These are phyloP conservation scores for Heliocidaris tuberculata DNA, from an alignment of 35 echinoderm and acorn worm genomes.

Conservation along the genomic window DNA sequence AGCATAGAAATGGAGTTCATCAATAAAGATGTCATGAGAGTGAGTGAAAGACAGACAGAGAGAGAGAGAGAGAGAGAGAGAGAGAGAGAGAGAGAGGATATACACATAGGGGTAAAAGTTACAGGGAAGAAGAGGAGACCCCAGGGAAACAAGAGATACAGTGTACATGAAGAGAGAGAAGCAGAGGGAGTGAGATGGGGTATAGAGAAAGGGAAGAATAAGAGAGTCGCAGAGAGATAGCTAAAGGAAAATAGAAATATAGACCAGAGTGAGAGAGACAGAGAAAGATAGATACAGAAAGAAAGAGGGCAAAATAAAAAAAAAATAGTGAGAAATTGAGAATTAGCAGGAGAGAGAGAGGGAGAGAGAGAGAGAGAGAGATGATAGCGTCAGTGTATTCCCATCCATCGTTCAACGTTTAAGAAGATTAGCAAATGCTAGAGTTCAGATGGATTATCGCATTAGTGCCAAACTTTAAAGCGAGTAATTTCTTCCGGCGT, in stretches of 20 bases:
- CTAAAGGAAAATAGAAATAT: too few relatives aligned
- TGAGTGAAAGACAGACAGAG: neutral
- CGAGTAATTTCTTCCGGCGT: slow-evolving; percentile 15
- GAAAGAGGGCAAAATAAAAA: neutral
- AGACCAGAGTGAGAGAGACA: neutral
- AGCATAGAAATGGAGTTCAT: neutral
- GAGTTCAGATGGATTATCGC: slow-evolving; percentile 35
- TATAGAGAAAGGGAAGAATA: too few relatives aligned
- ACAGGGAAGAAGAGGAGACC: neutral
- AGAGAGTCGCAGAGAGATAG: neutral
- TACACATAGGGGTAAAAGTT: neutral
- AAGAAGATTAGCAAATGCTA: slow-evolving; percentile 39
- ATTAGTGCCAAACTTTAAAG: slow-evolving; percentile 2
- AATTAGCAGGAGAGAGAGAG: neutral
- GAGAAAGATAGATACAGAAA: neutral
- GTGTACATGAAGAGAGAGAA: neutral
- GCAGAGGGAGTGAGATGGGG: neutral
- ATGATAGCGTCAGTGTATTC: neutral
- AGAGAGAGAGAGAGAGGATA: neutral
- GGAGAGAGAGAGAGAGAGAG: too few relatives aligned
- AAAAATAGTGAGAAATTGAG: too few relatives aligned
- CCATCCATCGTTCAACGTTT: slow-evolving; percentile 22
- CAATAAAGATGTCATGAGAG: too few relatives aligned
- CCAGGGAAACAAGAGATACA: neutral
- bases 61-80: neutral